phyloP scores from a whole-genome alignment of 2,797 vertebrate species.

The Smutsia temminckii region DNA sequence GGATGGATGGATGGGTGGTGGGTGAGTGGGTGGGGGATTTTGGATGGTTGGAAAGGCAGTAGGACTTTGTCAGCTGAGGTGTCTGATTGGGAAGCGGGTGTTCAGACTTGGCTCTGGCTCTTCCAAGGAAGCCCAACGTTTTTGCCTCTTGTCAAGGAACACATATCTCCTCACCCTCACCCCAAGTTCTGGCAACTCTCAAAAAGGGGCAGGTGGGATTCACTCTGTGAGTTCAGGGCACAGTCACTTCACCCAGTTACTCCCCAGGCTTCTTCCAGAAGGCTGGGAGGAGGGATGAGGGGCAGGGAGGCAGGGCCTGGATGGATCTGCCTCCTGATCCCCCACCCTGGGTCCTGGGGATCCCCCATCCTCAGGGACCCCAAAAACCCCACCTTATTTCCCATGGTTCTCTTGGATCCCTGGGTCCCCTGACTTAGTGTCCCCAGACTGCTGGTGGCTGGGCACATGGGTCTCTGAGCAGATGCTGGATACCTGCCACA shows the following conservation, averaged over 20 bases:
- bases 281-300: not conserved
- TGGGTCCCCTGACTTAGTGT: not conserved
- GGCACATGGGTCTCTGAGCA: not conserved
- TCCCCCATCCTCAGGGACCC: not conserved
- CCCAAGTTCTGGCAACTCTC: not conserved
- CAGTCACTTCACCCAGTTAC: not conserved
- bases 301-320: accelerated
- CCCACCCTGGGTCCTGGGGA: not conserved
- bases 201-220: not conserved
- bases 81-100: not conserved
- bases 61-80: not conserved
- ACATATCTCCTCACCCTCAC: not conserved
- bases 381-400: not conserved
- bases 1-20: not conserved
- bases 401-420: not conserved
- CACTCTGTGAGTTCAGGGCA: not conserved
- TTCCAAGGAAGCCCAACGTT: not conserved
- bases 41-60: not conserved
- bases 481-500: too few species aligned
- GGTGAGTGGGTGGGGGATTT: not conserved
- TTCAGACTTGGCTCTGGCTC: not conserved
- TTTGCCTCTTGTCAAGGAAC: not conserved
- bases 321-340: too few species aligned
- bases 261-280: not conserved
- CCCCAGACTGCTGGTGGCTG: not conserved